These are phyloP conservation scores for Centropyge bicolor DNA, from an alignment of 2,797 vertebrate genomes.

Conservation along the genomic window DNA sequence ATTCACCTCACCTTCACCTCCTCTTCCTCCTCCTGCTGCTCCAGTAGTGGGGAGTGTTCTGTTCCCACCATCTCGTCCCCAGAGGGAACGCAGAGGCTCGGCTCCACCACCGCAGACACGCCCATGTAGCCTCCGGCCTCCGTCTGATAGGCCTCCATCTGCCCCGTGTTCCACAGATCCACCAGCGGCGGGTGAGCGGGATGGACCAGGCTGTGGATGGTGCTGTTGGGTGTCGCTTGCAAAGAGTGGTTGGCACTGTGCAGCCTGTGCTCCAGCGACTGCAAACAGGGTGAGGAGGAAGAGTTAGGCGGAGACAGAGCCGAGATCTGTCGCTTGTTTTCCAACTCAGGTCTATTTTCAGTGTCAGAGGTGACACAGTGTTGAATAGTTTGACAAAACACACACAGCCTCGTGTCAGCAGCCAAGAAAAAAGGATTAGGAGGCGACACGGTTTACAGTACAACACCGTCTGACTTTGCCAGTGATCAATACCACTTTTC, in stretches of 20 bases:
- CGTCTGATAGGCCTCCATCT: constrained; percentile 84
- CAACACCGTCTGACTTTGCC: background rate
- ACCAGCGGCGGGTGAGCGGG: constrained; percentile 88
- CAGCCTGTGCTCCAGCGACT: constrained; percentile 87
- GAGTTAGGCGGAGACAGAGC: background rate
- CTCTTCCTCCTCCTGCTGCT: constrained; percentile 91
- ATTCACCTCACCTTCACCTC: constrained; percentile 83
- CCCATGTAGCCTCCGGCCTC: constrained; percentile 89
- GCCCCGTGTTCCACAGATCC: constrained; percentile 91
- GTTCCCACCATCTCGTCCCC: constrained; percentile 87
- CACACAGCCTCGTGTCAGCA: background rate
- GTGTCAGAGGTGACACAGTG: constrained; percentile 4
- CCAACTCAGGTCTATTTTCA: background rate
- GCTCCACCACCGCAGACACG: constrained; percentile 88
- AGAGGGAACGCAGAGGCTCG: constrained; percentile 74
- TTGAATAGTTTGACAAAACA: constrained; percentile 3
- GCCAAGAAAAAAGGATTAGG: constrained; percentile 8
- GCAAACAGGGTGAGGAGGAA: constrained; percentile 29
- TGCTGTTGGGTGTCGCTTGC: constrained; percentile 89
- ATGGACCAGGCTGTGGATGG: constrained; percentile 86
- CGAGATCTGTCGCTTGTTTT: constrained; percentile 6
- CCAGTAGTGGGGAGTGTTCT: constrained; percentile 91
- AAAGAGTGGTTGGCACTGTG: constrained; percentile 87
- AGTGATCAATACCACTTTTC: constrained; percentile 15
- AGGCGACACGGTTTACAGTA: background rate